Conservation (phyloP, 2,888 invertebrate species). For the Sinelater perroti region DNA sequence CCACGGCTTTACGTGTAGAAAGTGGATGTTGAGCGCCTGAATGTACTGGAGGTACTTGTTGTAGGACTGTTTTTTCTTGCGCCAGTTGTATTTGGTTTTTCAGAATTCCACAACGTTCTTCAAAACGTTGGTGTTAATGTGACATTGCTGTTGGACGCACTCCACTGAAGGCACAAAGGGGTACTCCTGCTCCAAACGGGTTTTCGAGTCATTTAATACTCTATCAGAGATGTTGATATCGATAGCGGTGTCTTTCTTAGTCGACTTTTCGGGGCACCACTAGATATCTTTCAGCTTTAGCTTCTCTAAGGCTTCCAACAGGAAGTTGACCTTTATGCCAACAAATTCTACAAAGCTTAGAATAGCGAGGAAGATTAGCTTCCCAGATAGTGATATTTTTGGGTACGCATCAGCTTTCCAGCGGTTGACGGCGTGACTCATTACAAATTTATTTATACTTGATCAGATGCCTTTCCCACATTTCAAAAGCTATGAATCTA, state of each 20-base stretch:
- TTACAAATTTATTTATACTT: too few relatives aligned
- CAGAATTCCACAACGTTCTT: constrained; percentile 78
- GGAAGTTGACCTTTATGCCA: constrained; percentile 28
- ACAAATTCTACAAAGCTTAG: constrained; percentile 20
- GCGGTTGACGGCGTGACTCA: too few relatives aligned
- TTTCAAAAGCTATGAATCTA: too few relatives aligned
- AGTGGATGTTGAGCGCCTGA: constrained; percentile 76
- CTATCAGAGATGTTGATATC: constrained; percentile 67
- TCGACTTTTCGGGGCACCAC: constrained; percentile 67
- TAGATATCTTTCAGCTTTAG: constrained; percentile 57
- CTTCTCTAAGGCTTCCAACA: constrained; percentile 29
- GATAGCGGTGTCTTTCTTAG: constrained; percentile 63
- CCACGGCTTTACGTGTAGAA: constrained; percentile 70
- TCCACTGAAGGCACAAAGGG: constrained; percentile 66
- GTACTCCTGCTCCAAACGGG: constrained; percentile 64
- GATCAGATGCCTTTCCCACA: too few relatives aligned
- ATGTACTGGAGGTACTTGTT: constrained; percentile 77
- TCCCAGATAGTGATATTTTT: background rate
- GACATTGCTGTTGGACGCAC: constrained; percentile 78
- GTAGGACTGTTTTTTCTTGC: constrained; percentile 68
- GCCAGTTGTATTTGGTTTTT: constrained; percentile 76
- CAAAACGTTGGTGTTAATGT: constrained; percentile 77
- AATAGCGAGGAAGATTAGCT: constrained; percentile 19
- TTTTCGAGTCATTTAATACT: constrained; percentile 61
- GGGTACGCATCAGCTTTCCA: too few relatives aligned